Conservation (phyloP, 2,113 vertebrate genomes). For the Pipra filicauda region DNA sequence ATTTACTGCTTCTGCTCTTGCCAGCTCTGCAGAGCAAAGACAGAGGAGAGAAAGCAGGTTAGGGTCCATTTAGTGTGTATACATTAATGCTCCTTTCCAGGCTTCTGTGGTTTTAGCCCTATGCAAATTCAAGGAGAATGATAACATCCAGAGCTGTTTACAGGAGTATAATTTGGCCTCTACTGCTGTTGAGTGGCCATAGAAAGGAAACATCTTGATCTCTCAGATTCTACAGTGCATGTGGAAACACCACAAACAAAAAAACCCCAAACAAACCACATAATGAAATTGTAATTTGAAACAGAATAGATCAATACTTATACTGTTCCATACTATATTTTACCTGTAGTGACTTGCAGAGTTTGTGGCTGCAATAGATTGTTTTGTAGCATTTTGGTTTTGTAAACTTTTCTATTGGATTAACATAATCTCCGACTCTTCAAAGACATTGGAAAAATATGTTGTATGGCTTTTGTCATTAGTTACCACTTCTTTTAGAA, state of each 20-base stretch:
- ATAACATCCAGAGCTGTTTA: background rate
- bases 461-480: background rate
- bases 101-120: background rate
- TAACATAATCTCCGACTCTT: background rate
- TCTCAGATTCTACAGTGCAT: background rate
- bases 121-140: background rate
- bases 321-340: background rate
- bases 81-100: background rate
- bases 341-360: background rate
- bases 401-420: background rate
- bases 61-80: background rate
- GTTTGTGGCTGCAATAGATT: background rate
- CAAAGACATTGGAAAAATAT: background rate
- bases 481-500: background rate
- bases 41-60: background rate
- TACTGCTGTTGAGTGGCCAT: background rate
- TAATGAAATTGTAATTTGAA: background rate
- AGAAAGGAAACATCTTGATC: background rate
- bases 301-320: background rate
- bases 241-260: background rate
- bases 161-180: background rate
- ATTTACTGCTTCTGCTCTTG: slow-evolving; percentile 36
- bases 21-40: background rate
- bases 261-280: no score
- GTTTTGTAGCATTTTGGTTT: background rate